A percentile compares a stretch with the other conserved stretches of the same genome.
These are phyloP conservation scores for Mycteria americana DNA, from an alignment of 2,797 vertebrate species.

Conservation along the genomic window DNA sequence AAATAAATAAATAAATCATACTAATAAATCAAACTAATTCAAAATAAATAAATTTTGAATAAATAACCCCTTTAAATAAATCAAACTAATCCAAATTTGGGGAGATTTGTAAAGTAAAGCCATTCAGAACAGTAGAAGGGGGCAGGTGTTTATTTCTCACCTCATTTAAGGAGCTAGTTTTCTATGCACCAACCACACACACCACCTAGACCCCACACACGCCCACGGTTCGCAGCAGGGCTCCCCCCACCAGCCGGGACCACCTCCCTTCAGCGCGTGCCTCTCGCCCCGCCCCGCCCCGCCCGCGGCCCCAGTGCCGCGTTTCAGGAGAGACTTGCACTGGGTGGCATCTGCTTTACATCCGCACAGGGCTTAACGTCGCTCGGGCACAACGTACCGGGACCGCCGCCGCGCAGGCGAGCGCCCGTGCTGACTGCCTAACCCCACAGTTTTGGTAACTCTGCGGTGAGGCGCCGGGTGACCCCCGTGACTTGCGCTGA, in stretches of 20 bases:
- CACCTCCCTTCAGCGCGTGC: not conserved
- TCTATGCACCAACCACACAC: accelerated
- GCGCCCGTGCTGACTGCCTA: accelerated
- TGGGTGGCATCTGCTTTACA: not conserved
- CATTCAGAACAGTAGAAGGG: not conserved
- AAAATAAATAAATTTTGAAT: too few relatives aligned
- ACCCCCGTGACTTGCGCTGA: not conserved
- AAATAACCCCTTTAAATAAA: not conserved
- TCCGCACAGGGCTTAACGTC: accelerated
- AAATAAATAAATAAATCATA: too few relatives aligned
- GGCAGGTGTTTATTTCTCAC: not conserved
- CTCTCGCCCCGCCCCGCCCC: not conserved
- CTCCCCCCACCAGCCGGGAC: accelerated
- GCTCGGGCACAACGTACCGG: accelerated
- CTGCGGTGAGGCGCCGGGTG: accelerated
- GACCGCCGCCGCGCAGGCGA: accelerated
- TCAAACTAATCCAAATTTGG: not conserved
- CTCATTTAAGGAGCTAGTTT: not conserved
- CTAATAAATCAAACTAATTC: too few relatives aligned
- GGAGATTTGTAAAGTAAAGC: not conserved
- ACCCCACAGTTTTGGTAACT: accelerated
- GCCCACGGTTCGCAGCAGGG: accelerated
- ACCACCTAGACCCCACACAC: accelerated
- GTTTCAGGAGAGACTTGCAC: accelerated
- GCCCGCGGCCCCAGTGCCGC: accelerated